These are phyloP conservation scores for Ichneumoninae sp. DNA, from an alignment of 2,888 invertebrate species.

Conservation along the genomic window DNA sequence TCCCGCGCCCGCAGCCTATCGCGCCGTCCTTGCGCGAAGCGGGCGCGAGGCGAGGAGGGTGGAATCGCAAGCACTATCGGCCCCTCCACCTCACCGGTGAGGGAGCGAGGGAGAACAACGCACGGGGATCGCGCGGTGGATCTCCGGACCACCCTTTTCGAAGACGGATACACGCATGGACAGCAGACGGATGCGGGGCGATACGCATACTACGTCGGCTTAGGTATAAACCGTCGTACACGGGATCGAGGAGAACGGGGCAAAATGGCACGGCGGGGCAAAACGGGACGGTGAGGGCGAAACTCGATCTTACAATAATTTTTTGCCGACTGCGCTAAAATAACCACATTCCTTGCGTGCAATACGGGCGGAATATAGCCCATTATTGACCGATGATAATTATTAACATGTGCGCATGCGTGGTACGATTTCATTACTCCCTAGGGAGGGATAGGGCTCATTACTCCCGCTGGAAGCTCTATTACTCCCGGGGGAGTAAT, in stretches of 20 bases:
- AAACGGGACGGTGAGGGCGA: too few relatives aligned
- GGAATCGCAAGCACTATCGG: slow-evolving; percentile 61
- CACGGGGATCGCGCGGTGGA: slow-evolving; percentile 8
- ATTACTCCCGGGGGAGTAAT: too few relatives aligned
- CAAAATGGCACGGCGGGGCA: too few relatives aligned
- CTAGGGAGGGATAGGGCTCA: too few relatives aligned
- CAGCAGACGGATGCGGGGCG: slow-evolving; percentile 34
- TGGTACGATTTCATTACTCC: too few relatives aligned
- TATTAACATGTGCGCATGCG: too few relatives aligned
- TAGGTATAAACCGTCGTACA: slow-evolving; percentile 5
- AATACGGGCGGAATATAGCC: too few relatives aligned
- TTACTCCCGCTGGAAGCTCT: too few relatives aligned
- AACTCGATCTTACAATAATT: too few relatives aligned
- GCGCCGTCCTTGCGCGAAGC: not conserved
- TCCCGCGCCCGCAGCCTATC: not conserved
- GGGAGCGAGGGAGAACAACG: slow-evolving; percentile 12
- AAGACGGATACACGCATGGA: slow-evolving; percentile 42
- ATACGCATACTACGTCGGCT: slow-evolving; percentile 19
- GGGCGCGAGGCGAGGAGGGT: slow-evolving; percentile 22
- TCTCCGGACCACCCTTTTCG: slow-evolving; percentile 16
- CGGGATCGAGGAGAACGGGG: not conserved
- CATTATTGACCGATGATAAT: too few relatives aligned
- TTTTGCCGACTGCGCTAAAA: too few relatives aligned
- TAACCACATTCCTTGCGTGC: fast-evolving
- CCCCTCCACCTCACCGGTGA: slow-evolving; percentile 13